Conservation (phyloP, 2,888 invertebrate species). For the Pseudeuparius sepicola region DNA sequence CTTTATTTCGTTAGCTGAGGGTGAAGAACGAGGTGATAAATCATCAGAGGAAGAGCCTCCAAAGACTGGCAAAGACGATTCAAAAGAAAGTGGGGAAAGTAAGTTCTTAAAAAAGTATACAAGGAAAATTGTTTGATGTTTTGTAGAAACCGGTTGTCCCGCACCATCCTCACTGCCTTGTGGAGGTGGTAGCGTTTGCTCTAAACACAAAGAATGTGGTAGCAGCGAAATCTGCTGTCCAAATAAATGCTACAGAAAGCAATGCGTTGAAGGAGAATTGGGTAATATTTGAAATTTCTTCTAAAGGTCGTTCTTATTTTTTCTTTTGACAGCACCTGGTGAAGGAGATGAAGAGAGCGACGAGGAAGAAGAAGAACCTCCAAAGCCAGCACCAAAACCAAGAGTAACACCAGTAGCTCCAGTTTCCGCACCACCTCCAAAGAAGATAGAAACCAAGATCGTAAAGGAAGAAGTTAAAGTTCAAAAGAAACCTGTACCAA, state of each 20-base stretch:
- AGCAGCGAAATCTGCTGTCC: constrained; percentile 20
- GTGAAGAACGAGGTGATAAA: too few species aligned
- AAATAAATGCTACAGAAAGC: constrained; percentile 20
- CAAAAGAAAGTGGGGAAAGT: constrained; percentile 20
- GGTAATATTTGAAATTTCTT: too few species aligned
- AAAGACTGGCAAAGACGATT: constrained; percentile 15
- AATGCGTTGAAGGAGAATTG: constrained; percentile 13
- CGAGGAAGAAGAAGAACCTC: constrained; percentile 20
- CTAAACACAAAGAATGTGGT: constrained; percentile 18
- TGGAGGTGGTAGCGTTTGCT: constrained; percentile 17
- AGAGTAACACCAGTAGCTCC: too few species aligned
- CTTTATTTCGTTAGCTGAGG: too few species aligned
- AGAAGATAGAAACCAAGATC: too few species aligned
- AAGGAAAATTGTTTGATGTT: constrained; percentile 1
- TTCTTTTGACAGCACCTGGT: too few species aligned
- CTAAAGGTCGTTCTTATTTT: too few species aligned
- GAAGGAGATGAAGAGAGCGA: constrained; percentile 6
- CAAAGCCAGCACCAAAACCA: too few species aligned
- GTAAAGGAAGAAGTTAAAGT: neutral
- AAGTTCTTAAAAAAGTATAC: constrained; percentile 18
- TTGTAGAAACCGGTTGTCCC: constrained; percentile 18
- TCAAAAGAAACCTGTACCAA: constrained; percentile 9
- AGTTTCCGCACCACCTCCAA: too few species aligned
- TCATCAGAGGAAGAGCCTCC: constrained; percentile 4
- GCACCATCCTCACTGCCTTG: constrained; percentile 17